Base-by-base conservation (phyloP, 2,797 vertebrate species). In the Poliocrania exsul region DNA sequence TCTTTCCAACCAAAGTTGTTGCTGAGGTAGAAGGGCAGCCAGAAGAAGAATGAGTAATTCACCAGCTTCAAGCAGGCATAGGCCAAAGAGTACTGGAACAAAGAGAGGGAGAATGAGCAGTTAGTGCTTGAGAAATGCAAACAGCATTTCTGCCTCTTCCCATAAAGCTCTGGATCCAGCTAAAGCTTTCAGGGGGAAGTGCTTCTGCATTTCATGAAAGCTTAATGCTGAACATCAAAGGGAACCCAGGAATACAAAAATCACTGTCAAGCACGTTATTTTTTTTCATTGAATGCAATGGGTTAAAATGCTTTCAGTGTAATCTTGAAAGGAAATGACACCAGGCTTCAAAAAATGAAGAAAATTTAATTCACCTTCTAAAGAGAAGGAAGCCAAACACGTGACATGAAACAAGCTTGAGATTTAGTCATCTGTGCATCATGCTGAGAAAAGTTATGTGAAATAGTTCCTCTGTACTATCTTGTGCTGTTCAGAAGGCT, bases 31-130 rank as follows among this genome's bases (percentile, higher is more conserved):
- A 99, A 99, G 6, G 99, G 99, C 78, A 99, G 97, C 99, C 99
- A 99, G 98, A 99, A 99, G 98, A 99, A 99, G 97, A 99, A 99
- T 17, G 99, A 99, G 96, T 99, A 99, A 97, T 99, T 99, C 86
- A 99, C 99, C 94, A 99, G 95, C 91, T 99, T 99, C 98, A 99
- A 97, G 96, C 99, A 99, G 4, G 99, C 99, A 4, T 99, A 99
- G 7, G 99, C 98, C 96, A 99, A 96, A 3, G 99, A 99, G 92
- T 99, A 99, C 99, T 99, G 93, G 42, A 96, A 97, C 25, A 89
- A 90, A 90, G 86, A 95, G 9, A 19, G 13, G 35, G 16, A 24
- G 69, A 93, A 21, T 0, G 4, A 86, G 77, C 37, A 85, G 42
- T 85, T 42, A 93, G 73, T 3, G 40, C 73, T 51, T 61, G 18